Conservation (phyloP, 1,140 invertebrate species). For the Neoseiulus cucumeris region DNA sequence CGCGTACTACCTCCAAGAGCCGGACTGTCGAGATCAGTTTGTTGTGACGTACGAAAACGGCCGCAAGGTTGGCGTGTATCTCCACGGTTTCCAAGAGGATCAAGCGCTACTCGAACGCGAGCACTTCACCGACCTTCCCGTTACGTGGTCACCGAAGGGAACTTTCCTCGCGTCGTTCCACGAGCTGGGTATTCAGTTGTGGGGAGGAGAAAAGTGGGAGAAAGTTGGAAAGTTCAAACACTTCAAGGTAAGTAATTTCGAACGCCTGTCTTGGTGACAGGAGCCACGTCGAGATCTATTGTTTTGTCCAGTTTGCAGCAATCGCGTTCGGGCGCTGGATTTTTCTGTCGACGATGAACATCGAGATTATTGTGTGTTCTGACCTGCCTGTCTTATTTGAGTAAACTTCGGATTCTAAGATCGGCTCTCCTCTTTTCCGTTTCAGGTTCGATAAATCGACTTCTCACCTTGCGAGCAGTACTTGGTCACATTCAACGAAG, state of each 20-base stretch:
- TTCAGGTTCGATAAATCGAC: slow-evolving; percentile 76
- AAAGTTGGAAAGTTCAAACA: slow-evolving; percentile 82
- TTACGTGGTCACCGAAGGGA: slow-evolving; percentile 89
- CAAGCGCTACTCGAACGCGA: background rate
- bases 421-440: too few species aligned
- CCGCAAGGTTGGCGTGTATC: slow-evolving; percentile 63
- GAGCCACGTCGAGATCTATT: too few species aligned
- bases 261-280: too few species aligned
- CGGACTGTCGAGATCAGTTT: slow-evolving; percentile 86
- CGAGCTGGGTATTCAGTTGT: slow-evolving; percentile 77
- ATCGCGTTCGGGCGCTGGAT: too few species aligned
- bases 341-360: too few species aligned
- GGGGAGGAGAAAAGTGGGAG: slow-evolving; percentile 81
- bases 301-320: too few species aligned
- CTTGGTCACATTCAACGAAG: slow-evolving; percentile 67
- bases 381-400: too few species aligned
- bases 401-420: too few species aligned
- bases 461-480: slow-evolving; percentile 96
- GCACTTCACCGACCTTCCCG: slow-evolving; percentile 36
- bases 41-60: slow-evolving; percentile 61
- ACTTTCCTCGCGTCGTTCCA: slow-evolving; percentile 93
- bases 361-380: too few species aligned
- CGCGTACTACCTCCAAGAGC: slow-evolving; percentile 71
- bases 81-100: slow-evolving; percentile 39
- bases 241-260: slow-evolving; percentile 22